These are phyloP conservation scores for Tetramorium simillimum DNA, from an alignment of 1,140 invertebrate genomes.

Conservation along the genomic window DNA sequence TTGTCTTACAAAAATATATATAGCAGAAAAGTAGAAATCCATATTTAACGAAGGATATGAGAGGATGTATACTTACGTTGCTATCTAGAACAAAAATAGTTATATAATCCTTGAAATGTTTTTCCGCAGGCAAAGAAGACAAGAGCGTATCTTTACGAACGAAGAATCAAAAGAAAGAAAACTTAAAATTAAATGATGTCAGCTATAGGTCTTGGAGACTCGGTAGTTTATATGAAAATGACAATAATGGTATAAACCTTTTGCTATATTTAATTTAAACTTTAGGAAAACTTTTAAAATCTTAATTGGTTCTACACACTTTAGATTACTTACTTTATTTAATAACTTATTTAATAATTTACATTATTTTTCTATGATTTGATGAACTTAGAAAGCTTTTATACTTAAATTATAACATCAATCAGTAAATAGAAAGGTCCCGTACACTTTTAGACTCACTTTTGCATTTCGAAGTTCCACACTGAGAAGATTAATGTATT, in stretches of 20 bases:
- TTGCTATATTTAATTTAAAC: not conserved
- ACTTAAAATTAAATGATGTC: constrained; percentile 80
- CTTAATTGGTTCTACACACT: not conserved
- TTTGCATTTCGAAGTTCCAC: too few relatives aligned
- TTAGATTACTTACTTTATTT: not conserved
- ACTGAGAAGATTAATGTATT: too few relatives aligned
- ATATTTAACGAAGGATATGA: not conserved
- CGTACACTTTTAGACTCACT: too few relatives aligned
- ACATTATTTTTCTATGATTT: too few relatives aligned
- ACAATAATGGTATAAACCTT: constrained; percentile 74
- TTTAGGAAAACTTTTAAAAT: not conserved
- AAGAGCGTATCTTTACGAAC: constrained; percentile 65
- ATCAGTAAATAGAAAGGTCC: too few relatives aligned
- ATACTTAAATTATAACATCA: too few relatives aligned
- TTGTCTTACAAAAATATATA: not conserved
- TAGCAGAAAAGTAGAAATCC: not conserved
- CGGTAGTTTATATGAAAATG: constrained; percentile 82
- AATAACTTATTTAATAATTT: too few relatives aligned
- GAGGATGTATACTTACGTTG: not conserved
- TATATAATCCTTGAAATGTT: constrained; percentile 1
- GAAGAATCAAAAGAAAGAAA: constrained; percentile 76
- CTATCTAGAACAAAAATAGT: not conserved
- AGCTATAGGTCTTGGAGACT: constrained; percentile 84
- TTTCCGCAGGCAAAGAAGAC: constrained; percentile 72
- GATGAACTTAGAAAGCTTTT: too few relatives aligned